A percentile compares a stretch with the other conserved stretches of the same genome.
Conservation (phyloP, 1,140 invertebrate species). For the Bombus superbus region DNA sequence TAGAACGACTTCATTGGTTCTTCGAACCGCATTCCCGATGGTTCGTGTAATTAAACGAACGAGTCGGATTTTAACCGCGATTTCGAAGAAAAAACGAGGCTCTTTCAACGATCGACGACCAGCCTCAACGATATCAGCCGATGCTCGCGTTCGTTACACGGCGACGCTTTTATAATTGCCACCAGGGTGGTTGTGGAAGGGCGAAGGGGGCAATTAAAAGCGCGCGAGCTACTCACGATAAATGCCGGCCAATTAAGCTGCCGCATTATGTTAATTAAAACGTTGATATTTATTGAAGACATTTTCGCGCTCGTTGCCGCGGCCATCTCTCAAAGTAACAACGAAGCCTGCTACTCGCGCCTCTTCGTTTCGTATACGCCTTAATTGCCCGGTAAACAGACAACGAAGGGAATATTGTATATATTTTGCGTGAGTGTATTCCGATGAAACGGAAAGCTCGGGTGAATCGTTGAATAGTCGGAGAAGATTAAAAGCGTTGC, state of each 20-base stretch:
- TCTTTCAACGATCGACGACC: constrained; percentile 44
- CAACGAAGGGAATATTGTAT: not conserved
- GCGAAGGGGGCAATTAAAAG: constrained; percentile 56
- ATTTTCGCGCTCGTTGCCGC: constrained; percentile 39
- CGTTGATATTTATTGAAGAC: constrained; percentile 71
- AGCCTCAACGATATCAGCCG: constrained; percentile 27
- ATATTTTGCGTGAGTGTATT: no score
- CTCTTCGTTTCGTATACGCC: constrained; percentile 26
- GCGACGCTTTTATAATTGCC: constrained; percentile 63
- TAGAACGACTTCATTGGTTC: constrained; percentile 6
- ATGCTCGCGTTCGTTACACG: constrained; percentile 47
- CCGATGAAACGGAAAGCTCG: not conserved
- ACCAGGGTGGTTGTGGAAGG: not conserved
- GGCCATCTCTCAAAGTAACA: constrained; percentile 59
- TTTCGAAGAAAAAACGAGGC: constrained; percentile 12
- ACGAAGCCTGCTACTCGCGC: constrained; percentile 28
- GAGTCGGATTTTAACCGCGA: constrained; percentile 17
- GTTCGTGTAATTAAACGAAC: constrained; percentile 41
- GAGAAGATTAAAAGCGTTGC: not conserved
- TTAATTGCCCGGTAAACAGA: constrained; percentile 50
- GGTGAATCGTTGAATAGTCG: no score
- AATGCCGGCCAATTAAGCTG: constrained; percentile 66
- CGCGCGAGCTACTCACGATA: constrained; percentile 54
- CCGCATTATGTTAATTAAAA: constrained; percentile 73
- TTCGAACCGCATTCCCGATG: not conserved